These are phyloP conservation scores for Orius laevigatus DNA, from an alignment of 1,140 invertebrate species.

Conservation along the genomic window DNA sequence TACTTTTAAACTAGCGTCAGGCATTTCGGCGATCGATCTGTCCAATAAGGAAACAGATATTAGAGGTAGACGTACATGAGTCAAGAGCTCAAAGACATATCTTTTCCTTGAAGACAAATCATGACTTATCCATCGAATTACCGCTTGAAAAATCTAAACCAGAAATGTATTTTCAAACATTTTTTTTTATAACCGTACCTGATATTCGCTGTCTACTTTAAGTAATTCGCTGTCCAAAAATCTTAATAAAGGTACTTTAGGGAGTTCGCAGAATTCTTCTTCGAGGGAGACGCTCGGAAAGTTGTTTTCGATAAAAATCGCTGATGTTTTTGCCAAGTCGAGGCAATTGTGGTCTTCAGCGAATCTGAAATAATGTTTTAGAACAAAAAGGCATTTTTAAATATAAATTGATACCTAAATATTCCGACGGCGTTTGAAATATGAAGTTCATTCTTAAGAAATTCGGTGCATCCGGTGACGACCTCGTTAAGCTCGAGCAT, in stretches of 20 bases:
- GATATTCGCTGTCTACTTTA: constrained; percentile 78
- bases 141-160: constrained; percentile 66
- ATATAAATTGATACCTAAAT: constrained; percentile 40
- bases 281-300: constrained; percentile 69
- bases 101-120: constrained; percentile 60
- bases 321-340: constrained; percentile 59
- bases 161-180: constrained; percentile 5
- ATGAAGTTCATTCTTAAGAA: constrained; percentile 74
- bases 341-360: constrained; percentile 79
- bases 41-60: constrained; percentile 69
- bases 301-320: constrained; percentile 72
- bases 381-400: background rate
- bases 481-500: constrained; percentile 81
- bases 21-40: constrained; percentile 59
- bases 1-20: constrained; percentile 58
- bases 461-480: constrained; percentile 72
- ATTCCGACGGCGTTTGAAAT: constrained; percentile 81
- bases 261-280: constrained; percentile 79
- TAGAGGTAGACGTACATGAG: constrained; percentile 66
- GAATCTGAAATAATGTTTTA: constrained; percentile 43
- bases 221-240: constrained; percentile 77
- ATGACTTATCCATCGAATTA: constrained; percentile 77
- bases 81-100: constrained; percentile 75
- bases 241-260: constrained; percentile 59
- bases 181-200: constrained; percentile 34